Evolutionary conservation across 1,140 invertebrate genomes (phyloP).

Genomic region (Drosophila carrolli): DNA sequence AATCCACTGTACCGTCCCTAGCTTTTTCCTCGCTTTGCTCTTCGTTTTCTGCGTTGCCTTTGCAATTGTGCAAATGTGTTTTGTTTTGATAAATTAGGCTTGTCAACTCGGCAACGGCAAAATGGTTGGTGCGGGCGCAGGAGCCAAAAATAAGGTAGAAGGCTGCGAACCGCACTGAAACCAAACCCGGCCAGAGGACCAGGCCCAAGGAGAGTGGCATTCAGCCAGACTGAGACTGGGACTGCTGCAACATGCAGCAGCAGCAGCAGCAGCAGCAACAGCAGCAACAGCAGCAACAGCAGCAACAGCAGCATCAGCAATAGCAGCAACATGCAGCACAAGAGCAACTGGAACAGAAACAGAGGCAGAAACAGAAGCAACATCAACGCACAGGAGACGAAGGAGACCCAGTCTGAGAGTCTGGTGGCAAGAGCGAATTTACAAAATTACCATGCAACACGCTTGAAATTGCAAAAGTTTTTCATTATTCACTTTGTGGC

Average conservation of each 20-base stretch:
- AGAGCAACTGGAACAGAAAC: slow-evolving; percentile 39
- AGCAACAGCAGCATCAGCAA: slow-evolving; percentile 17
- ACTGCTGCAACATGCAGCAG: slow-evolving; percentile 49
- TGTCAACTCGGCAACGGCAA: slow-evolving; percentile 75
- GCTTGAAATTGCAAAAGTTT: slow-evolving; percentile 83
- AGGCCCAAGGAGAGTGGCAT: slow-evolving; percentile 26
- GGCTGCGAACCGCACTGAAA: slow-evolving; percentile 55
- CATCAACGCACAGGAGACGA: slow-evolving; percentile 50
- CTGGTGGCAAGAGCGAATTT: slow-evolving; percentile 69
- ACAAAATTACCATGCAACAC: slow-evolving; percentile 83
- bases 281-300: slow-evolving; percentile 18
- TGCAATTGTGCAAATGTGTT: slow-evolving; percentile 83
- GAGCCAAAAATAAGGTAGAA: slow-evolving; percentile 17
- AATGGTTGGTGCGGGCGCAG: slow-evolving; percentile 6
- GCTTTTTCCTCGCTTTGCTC: slow-evolving; percentile 56
- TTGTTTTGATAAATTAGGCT: slow-evolving; percentile 84
- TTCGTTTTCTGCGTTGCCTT: slow-evolving; percentile 77
- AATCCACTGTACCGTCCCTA: slow-evolving; percentile 40
- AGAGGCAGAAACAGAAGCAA: slow-evolving; percentile 34
- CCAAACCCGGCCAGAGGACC: slow-evolving; percentile 22
- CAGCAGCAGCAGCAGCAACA: slow-evolving; percentile 15
- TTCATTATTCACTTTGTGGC: slow-evolving; percentile 83
- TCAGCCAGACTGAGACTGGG: slow-evolving; percentile 33
- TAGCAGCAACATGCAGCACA: slow-evolving; percentile 33
- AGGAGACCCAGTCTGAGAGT: slow-evolving; percentile 52